phyloP scores from a whole-genome alignment of 2,888 invertebrate species.

The Mythimna albipuncta region DNA sequence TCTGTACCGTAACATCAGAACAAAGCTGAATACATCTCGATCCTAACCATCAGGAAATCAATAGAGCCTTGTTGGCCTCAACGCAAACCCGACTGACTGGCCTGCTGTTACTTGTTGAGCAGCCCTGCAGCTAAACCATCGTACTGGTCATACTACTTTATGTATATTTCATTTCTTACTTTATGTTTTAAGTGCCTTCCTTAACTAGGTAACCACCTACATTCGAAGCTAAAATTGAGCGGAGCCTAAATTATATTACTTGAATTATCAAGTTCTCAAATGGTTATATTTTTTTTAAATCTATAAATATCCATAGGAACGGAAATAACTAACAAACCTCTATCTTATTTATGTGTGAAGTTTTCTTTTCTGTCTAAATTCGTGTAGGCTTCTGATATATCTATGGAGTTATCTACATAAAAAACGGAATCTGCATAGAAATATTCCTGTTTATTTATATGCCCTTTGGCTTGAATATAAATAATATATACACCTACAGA shows the following conservation, averaged over 20 bases:
- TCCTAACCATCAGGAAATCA: slow-evolving; percentile 52
- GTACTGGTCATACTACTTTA: slow-evolving; percentile 34
- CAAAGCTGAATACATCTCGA: slow-evolving; percentile 14
- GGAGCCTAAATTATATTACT: neutral
- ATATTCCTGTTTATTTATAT: slow-evolving; percentile 27
- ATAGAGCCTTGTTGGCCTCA: slow-evolving; percentile 34
- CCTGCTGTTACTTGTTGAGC: slow-evolving; percentile 46
- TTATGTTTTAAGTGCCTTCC: slow-evolving; percentile 9
- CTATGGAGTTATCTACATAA: slow-evolving; percentile 9
- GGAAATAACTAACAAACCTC: neutral
- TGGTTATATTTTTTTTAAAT: too few relatives aligned
- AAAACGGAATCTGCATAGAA: slow-evolving; percentile 13
- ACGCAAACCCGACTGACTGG: slow-evolving; percentile 46
- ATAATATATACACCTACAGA: slow-evolving; percentile 24
- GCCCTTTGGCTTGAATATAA: slow-evolving; percentile 21
- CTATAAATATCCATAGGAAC: too few relatives aligned
- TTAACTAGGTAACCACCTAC: neutral
- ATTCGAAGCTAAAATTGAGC: neutral
- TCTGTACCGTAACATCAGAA: slow-evolving; percentile 9
- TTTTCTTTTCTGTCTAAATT: neutral
- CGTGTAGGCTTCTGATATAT: neutral
- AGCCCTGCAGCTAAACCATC: slow-evolving; percentile 42
- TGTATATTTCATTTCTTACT: slow-evolving; percentile 1
- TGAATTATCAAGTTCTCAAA: neutral
- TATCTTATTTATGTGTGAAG: neutral